Evolutionary conservation across 1,140 invertebrate species (phyloP), one percentile per base, ranked within the genome.

Genomic region (Calycopis cecrops): DNA sequence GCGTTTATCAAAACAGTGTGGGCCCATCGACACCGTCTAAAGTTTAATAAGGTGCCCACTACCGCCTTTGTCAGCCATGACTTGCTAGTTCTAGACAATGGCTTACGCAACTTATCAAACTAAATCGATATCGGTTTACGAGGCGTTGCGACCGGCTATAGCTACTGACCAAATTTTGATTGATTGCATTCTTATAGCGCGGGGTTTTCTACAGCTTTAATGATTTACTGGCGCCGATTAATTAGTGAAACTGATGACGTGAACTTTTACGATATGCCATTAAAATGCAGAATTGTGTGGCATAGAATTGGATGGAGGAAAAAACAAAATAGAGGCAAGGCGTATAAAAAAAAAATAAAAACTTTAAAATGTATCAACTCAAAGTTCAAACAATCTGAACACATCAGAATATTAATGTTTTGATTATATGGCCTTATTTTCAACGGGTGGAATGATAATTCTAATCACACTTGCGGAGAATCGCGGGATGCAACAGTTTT

Each of bases 41-140:
- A 82, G 84, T 87, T 85, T 87, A 87, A 87, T 87, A 85, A 87
- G 84, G 79, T 82, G 73, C 76, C 82, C 79, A 87, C 81, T 84
- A 82, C 84, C 77, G 81, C 80, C 77, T 87, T 85, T 87, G 81
- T 84, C 71, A 65, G 62, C 53, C 49, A 64, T 87, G 81, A 87
- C 69, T 57, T 48, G 51, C 81, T 80, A 79, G 66, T 81, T 85
- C 79, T 62, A 57, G 59, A 87, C 84, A 87, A 87, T 87, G 54
- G 70, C 67, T 87, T 85, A 78, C 81, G 80, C 81, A 87, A 87
- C 69, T 84, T 87, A 87, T 85, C 81, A 72, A 28, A 80, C 74
- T 71, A 76, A 85, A 85, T 85, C 82, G 83, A 82, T 83, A 85
- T 85, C 78, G 78, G 71, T 76, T 85, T 83, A 82, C 78, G 80